Evolutionary conservation across 2,888 invertebrate species (phyloP).

Genomic region (Laspeyria flexula): DNA sequence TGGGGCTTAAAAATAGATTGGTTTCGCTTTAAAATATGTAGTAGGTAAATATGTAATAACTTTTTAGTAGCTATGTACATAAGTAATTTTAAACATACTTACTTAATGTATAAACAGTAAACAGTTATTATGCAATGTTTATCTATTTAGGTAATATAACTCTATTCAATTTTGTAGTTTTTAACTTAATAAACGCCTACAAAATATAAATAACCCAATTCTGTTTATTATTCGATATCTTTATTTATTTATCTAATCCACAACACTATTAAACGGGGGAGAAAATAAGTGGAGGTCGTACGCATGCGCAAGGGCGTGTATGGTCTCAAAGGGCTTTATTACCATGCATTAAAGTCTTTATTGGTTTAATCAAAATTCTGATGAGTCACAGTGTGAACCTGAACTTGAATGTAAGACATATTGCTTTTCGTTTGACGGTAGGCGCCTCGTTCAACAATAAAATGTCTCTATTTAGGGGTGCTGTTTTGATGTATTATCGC

Average conservation of each 20-base stretch:
- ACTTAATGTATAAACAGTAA: too few species aligned
- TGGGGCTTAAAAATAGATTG: not conserved
- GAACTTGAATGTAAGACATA: slow-evolving; percentile 22
- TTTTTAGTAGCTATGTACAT: too few species aligned
- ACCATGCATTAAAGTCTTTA: not conserved
- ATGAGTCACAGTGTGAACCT: slow-evolving; percentile 14
- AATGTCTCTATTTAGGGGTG: not conserved
- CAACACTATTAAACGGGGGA: slow-evolving; percentile 33
- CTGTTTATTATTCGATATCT: not conserved
- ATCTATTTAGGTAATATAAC: too few species aligned
- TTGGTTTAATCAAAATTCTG: not conserved
- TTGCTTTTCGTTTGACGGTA: slow-evolving; percentile 12
- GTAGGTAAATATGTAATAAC: too few species aligned
- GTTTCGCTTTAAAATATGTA: too few species aligned
- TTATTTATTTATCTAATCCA: not conserved
- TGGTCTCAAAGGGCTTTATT: slow-evolving; percentile 1
- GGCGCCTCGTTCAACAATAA: slow-evolving; percentile 10
- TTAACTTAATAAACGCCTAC: too few species aligned
- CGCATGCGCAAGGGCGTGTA: slow-evolving; percentile 36
- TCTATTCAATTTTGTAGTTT: too few species aligned
- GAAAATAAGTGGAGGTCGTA: slow-evolving; percentile 12
- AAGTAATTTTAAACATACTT: too few species aligned
- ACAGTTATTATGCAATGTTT: too few species aligned
- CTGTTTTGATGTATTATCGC: not conserved
- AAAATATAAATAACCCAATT: not conserved